Base-by-base conservation (phyloP, 2,113 vertebrate genomes). In the Dryoscopus gambensis region DNA sequence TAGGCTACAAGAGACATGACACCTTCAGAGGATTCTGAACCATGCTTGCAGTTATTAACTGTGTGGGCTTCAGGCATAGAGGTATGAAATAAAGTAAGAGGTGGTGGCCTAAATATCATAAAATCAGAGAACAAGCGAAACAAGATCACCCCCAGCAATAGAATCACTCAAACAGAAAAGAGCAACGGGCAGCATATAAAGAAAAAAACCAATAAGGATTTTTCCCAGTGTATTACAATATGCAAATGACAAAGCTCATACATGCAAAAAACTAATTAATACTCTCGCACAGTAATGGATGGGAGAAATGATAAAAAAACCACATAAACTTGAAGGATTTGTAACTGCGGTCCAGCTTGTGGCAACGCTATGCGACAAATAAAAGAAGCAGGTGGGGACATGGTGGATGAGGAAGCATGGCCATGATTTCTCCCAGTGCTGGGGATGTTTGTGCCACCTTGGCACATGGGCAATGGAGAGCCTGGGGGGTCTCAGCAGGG, bases 121-220 rank as follows among this genome's bases (percentile, higher is more conserved):
- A 56, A 52, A 9, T 0, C 5, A 42, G 6, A 47, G 2, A 75
- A 31, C 0, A 2, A 37, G 64, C 3, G 27, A 53, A 78, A n/a
- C 4, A n/a, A 42, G 10, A 31, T 22, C 6, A 56, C 0, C 1
- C 1, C 2, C 3, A 18, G 33, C 1, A 42, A 52, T 0, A 35
- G 2, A 92, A 70, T 33, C 12, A 27, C 3, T 13, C 2, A 69
- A 28, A 14, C 0, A 42, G 0, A n/a, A 9, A 16, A 8, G 5
- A 60, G 0, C 1, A 27, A 4, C 5, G 18, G 4, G 7, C 4
- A 33, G 2, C 11, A 79, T 9, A 13, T 22, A 9, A 27, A 9
- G 0, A 40, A 4, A 0, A 12, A 4, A 7, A 65, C 0, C 2
- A 14, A 3, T 4, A 27, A 47, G 1, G 1, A 10, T 1, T 13